Conservation (phyloP, 2,113 vertebrate genomes). For the Epinephelus moara region DNA sequence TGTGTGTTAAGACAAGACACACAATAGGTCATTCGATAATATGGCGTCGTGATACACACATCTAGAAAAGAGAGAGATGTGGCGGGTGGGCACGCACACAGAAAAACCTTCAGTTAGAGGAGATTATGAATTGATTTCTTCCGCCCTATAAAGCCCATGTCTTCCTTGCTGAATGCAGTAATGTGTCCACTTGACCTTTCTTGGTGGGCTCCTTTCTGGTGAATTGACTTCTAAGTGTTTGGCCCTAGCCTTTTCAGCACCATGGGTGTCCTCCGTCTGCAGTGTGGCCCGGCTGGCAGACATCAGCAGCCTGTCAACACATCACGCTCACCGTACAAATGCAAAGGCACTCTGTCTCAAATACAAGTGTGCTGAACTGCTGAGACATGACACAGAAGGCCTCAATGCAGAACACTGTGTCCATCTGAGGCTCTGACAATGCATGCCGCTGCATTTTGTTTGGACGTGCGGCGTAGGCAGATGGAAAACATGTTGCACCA, state of each 20-base stretch:
- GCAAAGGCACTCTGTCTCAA: slow-evolving; percentile 19
- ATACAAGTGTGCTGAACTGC: slow-evolving; percentile 21
- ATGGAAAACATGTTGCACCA: slow-evolving; percentile 22
- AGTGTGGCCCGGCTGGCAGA: slow-evolving; percentile 71
- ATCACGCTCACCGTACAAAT: slow-evolving; percentile 40
- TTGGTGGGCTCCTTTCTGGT: slow-evolving; percentile 73
- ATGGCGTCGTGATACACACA: slow-evolving; percentile 64
- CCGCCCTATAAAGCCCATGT: slow-evolving; percentile 76
- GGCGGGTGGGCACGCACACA: slow-evolving; percentile 44
- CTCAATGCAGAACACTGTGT: slow-evolving; percentile 10
- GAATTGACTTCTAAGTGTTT: slow-evolving; percentile 84
- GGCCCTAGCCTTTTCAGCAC: slow-evolving; percentile 84
- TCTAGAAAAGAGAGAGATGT: slow-evolving; percentile 64
- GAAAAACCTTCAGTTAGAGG: slow-evolving; percentile 78
- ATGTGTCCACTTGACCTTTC: slow-evolving; percentile 84
- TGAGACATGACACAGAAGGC: slow-evolving; percentile 28
- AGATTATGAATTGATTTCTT: slow-evolving; percentile 86
- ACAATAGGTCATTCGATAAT: slow-evolving; percentile 80
- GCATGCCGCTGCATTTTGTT: slow-evolving; percentile 16
- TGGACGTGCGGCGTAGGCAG: slow-evolving; percentile 5
- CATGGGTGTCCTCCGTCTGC: slow-evolving; percentile 72
- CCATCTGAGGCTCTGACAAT: slow-evolving; percentile 6
- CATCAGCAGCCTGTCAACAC: slow-evolving; percentile 69
- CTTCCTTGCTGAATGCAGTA: slow-evolving; percentile 75
- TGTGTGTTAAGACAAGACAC: slow-evolving; percentile 62